Evolutionary conservation across 2,113 vertebrate genomes (phyloP), one percentile per base, ranked within the genome.

Genomic region (Phrynosoma blainvillii): DNA sequence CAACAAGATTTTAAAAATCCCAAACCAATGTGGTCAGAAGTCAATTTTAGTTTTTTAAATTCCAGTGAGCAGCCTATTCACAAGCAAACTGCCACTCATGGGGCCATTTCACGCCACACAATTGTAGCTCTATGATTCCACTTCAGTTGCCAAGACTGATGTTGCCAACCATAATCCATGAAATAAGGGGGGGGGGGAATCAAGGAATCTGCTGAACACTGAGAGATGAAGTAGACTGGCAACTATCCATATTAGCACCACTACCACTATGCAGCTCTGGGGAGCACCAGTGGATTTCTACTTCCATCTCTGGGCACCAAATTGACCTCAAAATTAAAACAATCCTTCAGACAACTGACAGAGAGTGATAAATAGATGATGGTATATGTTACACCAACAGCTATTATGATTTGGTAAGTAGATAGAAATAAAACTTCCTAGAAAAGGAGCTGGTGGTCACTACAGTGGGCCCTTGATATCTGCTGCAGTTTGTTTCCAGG

Each of bases 301-400:
- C 71, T 82, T 77, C 62, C 62, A 82, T 68, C 52, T 47, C 18
- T 78, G 62, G 76, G 52, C 32, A 42, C 84, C 78, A 71, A 89
- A 89, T 42, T 70, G 27, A 86, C 73, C 79, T 54, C 66, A 27
- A 71, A 86, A 86, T 78, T 56, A 86, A 86, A 79, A 47, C 20
- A 47, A 86, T 62, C 62, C 25, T 62, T 36, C 42, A 47, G 32
- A 86, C 54, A 52, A 77, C 47, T 42, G 73, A 71, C 66, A 56
- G 32, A 2, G 27, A 71, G n/a, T 78, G 73, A 86, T 82, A 86
- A 82, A 86, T 71, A 40, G 70, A 66, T 47, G n/a, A 74, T 81
- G n/a, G 71, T 81, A 47, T 30, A 52, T 59, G 59, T 32, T 32
- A 65, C 54, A 32, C 54, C n/a, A 66, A 47, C 54, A 76, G 70